Conservation (phyloP, 2,797 vertebrate species). For the Acrocephalus scirpaceus region DNA sequence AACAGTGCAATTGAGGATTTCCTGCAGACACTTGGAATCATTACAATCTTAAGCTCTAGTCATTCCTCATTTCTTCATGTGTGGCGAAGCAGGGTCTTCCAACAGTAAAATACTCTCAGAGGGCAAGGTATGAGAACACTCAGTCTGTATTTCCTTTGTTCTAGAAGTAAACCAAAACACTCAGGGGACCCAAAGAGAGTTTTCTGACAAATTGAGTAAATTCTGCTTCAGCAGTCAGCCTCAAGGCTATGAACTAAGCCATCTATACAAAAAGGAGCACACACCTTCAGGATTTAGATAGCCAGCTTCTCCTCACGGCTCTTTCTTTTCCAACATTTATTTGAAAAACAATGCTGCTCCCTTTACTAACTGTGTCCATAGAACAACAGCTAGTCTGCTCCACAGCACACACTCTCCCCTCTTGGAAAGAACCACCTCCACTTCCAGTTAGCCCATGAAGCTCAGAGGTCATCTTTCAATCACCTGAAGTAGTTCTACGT, state of each 20-base stretch:
- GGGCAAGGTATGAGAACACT: neutral
- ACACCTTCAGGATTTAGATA: neutral
- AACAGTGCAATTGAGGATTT: neutral
- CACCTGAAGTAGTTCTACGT: neutral
- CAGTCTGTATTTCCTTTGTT: neutral
- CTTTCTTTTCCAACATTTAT: neutral
- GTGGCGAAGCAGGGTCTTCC: neutral
- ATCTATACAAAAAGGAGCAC: neutral
- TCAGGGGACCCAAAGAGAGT: neutral
- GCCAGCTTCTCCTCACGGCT: neutral
- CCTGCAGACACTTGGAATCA: neutral
- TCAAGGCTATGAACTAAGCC: conserved; percentile 12
- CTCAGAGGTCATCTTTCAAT: neutral
- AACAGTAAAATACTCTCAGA: neutral
- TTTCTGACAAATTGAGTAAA: conserved; percentile 34
- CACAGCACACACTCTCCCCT: neutral
- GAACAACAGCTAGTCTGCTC: neutral
- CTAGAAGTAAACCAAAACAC: conserved; percentile 14
- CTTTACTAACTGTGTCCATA: neutral
- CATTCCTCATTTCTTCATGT: neutral
- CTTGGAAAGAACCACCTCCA: neutral
- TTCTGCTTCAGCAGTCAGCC: neutral
- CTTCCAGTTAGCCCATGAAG: neutral
- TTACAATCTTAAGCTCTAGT: neutral
- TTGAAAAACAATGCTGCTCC: neutral